phyloP scores from a whole-genome alignment of 2,888 invertebrate species.

The Schizaphis graminum region DNA sequence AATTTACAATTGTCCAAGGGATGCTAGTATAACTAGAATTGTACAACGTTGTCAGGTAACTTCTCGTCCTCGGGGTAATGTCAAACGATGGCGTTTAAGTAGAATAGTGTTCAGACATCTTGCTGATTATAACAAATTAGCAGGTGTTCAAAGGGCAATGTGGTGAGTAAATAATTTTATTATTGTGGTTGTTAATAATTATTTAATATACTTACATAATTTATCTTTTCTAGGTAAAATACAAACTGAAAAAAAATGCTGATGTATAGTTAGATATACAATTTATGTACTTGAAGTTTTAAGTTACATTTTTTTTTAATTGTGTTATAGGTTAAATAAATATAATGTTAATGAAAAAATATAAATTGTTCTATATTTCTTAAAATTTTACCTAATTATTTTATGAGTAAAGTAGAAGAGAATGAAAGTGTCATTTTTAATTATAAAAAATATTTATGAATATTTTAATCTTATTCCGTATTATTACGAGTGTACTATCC shows the following conservation, averaged over 20 bases:
- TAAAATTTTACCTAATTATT: not conserved
- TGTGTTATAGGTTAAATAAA: not conserved
- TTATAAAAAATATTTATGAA: too few relatives aligned
- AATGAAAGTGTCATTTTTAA: too few relatives aligned
- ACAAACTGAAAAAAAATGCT: not conserved
- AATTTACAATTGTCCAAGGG: slow-evolving; percentile 82
- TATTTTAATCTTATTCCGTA: too few relatives aligned
- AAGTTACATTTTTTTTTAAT: not conserved
- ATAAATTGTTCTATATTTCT: not conserved
- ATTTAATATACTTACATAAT: not conserved
- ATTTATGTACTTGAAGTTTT: not conserved
- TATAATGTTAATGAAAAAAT: not conserved
- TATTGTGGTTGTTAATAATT: not conserved
- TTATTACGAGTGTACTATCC: too few relatives aligned
- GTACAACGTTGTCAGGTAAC: slow-evolving; percentile 89
- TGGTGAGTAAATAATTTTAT: slow-evolving; percentile 76
- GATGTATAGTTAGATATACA: not conserved
- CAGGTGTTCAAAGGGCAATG: slow-evolving; percentile 93
- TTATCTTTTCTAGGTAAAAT: slow-evolving; percentile 46
- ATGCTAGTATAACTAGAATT: slow-evolving; percentile 77
- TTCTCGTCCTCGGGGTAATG: slow-evolving; percentile 86
- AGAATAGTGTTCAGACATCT: slow-evolving; percentile 91
- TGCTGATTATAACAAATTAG: slow-evolving; percentile 93
- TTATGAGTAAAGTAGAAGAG: not conserved
- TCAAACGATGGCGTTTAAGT: slow-evolving; percentile 87